Conservation (phyloP, 2,888 invertebrate species). For the Anticlea derivata region DNA sequence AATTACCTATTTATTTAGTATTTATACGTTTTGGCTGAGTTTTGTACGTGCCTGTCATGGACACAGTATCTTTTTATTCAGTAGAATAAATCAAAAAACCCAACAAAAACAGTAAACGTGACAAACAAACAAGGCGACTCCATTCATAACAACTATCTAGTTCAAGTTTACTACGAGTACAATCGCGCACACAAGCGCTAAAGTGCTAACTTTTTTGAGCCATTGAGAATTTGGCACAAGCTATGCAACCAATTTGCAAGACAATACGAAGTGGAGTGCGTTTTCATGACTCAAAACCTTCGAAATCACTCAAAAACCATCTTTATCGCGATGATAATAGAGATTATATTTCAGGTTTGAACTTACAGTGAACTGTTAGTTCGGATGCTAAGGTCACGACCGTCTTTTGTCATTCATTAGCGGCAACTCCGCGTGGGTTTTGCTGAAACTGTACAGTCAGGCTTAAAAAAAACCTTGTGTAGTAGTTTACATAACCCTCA, state of each 20-base stretch:
- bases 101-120: constrained; percentile 19
- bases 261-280: constrained; percentile 28
- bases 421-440: constrained; percentile 16
- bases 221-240: constrained; percentile 51
- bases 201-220: constrained; percentile 36
- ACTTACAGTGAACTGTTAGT: background rate
- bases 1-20: no score
- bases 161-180: constrained; percentile 74
- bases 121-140: constrained; percentile 40
- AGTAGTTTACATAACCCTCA: no score
- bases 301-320: background rate
- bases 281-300: background rate
- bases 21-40: no score
- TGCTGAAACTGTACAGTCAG: background rate
- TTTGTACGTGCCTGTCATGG: background rate
- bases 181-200: constrained; percentile 50
- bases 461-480: no score
- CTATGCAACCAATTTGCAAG: constrained; percentile 56
- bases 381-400: constrained; percentile 21
- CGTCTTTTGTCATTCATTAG: constrained; percentile 17
- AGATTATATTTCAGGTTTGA: constrained; percentile 4
- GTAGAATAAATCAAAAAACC: background rate
- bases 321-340: background rate
- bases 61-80: background rate
- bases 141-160: constrained; percentile 67